These are phyloP conservation scores for Esox niger DNA, from an alignment of 2,113 vertebrate genomes.

Conservation along the genomic window DNA sequence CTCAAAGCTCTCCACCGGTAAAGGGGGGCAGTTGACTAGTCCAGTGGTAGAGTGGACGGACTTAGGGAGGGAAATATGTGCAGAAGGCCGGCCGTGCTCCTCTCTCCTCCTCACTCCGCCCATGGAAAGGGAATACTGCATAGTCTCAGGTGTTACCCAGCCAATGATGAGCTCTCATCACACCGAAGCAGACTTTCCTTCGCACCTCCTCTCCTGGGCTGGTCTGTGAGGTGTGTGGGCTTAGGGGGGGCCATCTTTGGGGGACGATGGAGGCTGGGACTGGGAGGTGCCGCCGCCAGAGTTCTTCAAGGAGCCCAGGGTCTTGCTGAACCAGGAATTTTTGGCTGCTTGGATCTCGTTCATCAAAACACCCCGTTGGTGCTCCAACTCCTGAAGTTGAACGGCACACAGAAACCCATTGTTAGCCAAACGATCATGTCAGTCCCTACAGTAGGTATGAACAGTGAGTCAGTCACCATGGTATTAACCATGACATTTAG, in stretches of 20 bases:
- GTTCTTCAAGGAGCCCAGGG: slow-evolving; percentile 96
- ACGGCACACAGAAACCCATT: background rate
- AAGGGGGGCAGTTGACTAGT: background rate
- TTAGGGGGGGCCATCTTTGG: slow-evolving; percentile 74
- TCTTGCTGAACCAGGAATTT: slow-evolving; percentile 99
- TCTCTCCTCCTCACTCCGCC: background rate
- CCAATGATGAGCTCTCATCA: slow-evolving; percentile 35
- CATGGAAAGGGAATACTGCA: slow-evolving; percentile 68
- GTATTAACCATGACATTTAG: no score
- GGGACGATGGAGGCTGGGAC: slow-evolving; percentile 77
- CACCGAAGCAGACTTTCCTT: slow-evolving; percentile 7
- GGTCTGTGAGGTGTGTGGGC: slow-evolving; percentile 45
- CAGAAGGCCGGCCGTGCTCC: background rate
- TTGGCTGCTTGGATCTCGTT: slow-evolving; percentile 97
- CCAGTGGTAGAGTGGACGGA: background rate
- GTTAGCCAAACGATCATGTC: background rate
- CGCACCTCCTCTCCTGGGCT: background rate
- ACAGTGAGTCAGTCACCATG: background rate
- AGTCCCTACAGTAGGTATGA: background rate
- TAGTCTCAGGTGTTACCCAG: slow-evolving; percentile 33
- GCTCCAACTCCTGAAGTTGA: slow-evolving; percentile 89
- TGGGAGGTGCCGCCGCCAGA: slow-evolving; percentile 75
- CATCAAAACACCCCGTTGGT: slow-evolving; percentile 94
- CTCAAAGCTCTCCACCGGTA: background rate
- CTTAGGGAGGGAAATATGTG: background rate